Evolutionary conservation across 1,140 invertebrate genomes (phyloP), one percentile per base, ranked within the genome.

Genomic region (Drosophila guanche): DNA sequence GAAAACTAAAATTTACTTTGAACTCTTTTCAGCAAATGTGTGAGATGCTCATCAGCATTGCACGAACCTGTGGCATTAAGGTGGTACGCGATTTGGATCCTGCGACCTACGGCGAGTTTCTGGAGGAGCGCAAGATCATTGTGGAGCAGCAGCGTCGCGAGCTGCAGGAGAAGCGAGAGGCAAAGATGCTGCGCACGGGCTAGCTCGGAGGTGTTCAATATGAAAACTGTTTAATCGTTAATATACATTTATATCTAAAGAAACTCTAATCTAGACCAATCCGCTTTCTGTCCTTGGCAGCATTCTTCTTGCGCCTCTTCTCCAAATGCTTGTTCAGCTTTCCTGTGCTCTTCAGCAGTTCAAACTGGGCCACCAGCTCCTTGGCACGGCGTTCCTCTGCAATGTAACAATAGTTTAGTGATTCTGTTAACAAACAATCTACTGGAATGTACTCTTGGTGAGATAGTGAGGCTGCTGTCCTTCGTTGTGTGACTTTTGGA

Each of bases 131-230:
- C 62, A 94, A 95, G 90, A 61, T 89, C 50, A 93, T 96, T 68
- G 92, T 98, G 2, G 94, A 94, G 76, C 91, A 96, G 89, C 96
- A 98, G 92, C 93, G 95, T 74, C 94, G 95, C 90, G 93, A 95
- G 86, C 92, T 98, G 50, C 94, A 97, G 92, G 97, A 97, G 91
- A 95, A 95, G 80, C 95, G 95, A 92, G 97, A 98, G 93, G 96
- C 97, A 1, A 99, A 99, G 93, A 95, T 99, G 94, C 94, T 99
- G 59, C 93, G 98, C 92, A 96, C 95, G 58, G 93, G 81, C 61
- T 94, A 93, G 79, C 43, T 23, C 20, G 4, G 5, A 25, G 37
- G 41, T 62, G 48, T 51, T 48, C n/a, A 22, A 14, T 42, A 3
- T 67, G 4, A 47, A 16, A 37, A 57, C 50, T 66, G 67, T 86